Base-by-base conservation (phyloP, 30 jellyfish, hydroid and myxozoan genomes). In the Cassiopea andromeda region DNA sequence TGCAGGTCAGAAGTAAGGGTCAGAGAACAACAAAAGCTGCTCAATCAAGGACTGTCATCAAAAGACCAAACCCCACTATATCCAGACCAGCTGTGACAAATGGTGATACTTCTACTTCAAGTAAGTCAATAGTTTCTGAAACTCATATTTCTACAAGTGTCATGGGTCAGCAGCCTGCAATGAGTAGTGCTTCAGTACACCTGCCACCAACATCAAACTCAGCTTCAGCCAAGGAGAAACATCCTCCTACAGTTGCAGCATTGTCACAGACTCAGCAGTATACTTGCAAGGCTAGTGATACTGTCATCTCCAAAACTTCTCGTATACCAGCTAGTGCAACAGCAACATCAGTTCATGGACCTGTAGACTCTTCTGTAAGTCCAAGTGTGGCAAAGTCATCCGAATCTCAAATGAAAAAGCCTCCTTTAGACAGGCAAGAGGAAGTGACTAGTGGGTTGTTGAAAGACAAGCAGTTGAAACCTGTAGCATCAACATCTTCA, bases 11-110 rank as follows among this genome's bases (percentile, higher is more conserved):
- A 46, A 85, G 49, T 19, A 76, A 77, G 79, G 78, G 50, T 2
- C 58, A 48, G 7, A 86, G 73, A 68, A 48, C 80, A 46, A 15
- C 82, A 47, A 86, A 86, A 61, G 18, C 84, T 2, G 58, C 48
- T 16, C 84, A 73, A 13, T 75, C 84, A 1, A 86, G 76, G 69
- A 50, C 94, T 60, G 94, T 77, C 9, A 77, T 86, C n/a, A 86
- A 76, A 59, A 86, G 75, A 57, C 57, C 66, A 38, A 84, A 75
- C 60, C 85, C 92, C 4, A 78, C 71, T 19, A 60, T 48, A 18
- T 27, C 88, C 54, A 68, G 13, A 15, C 75, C 78, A 15, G 27
- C 46, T 45, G 1, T 46, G 16, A 19, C 18, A 18, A 61, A 58
- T 47, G 54, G 79, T 3, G 6, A 64, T 58, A 13, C 68, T 19